phyloP scores from a whole-genome alignment of 2,888 invertebrate genomes.

The Octonoba sinensis region DNA sequence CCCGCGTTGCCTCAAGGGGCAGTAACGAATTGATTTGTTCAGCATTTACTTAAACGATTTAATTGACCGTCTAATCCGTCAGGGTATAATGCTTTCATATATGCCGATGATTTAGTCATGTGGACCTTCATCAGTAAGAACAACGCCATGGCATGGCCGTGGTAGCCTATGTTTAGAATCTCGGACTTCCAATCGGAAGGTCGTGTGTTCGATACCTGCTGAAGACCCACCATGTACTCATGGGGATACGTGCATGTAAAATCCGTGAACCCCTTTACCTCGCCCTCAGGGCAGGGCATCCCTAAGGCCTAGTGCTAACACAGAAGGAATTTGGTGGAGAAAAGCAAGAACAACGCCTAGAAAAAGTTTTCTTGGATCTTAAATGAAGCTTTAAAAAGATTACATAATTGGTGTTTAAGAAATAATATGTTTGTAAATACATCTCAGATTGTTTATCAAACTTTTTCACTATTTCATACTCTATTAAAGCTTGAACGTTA shows the following conservation, averaged over 20 bases:
- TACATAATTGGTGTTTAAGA: conserved; percentile 4
- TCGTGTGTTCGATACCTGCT: too few relatives aligned
- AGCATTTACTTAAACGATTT: background rate
- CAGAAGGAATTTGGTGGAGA: too few relatives aligned
- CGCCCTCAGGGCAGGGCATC: too few relatives aligned
- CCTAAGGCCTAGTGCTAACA: too few relatives aligned
- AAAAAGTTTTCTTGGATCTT: background rate
- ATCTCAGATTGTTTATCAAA: background rate
- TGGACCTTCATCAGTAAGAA: background rate
- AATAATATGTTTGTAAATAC: conserved; percentile 3
- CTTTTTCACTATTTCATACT: background rate
- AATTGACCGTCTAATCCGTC: background rate
- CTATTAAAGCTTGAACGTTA: too few relatives aligned
- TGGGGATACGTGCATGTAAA: too few relatives aligned
- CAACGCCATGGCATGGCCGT: too few relatives aligned
- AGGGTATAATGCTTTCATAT: background rate
- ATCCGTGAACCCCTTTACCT: too few relatives aligned
- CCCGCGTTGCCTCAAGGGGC: background rate
- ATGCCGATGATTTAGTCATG: conserved; percentile 1
- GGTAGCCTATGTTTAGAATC: too few relatives aligned
- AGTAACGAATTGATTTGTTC: conserved; percentile 2
- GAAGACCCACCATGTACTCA: too few relatives aligned
- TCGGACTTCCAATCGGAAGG: too few relatives aligned
- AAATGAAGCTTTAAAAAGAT: conserved; percentile 2
- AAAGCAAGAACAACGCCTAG: conserved; percentile 3